Evolutionary conservation across 2,888 invertebrate genomes (phyloP).

Genomic region (Tetheella fluctuosa): DNA sequence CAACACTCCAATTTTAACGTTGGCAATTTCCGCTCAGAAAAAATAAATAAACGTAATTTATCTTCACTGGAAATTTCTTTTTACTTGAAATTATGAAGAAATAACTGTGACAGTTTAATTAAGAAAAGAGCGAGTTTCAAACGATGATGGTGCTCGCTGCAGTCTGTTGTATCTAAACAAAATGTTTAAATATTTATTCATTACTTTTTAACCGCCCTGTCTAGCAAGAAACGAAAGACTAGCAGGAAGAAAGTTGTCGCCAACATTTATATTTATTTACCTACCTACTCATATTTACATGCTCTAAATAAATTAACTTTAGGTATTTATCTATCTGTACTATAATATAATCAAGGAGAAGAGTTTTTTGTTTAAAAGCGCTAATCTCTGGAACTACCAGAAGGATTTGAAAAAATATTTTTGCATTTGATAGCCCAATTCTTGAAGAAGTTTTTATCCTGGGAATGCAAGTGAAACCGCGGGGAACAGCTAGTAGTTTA

Average conservation of each 20-base stretch:
- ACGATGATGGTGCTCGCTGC: not conserved
- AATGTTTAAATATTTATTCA: not conserved
- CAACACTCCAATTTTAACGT: not conserved
- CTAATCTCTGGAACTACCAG: too few species aligned
- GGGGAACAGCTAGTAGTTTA: too few species aligned
- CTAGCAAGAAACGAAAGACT: not conserved
- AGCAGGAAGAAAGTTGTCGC: not conserved
- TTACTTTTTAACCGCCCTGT: not conserved
- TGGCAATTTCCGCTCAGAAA: not conserved
- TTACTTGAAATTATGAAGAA: slow-evolving; percentile 8
- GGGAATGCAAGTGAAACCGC: too few species aligned
- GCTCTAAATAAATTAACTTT: too few species aligned
- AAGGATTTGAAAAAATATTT: too few species aligned
- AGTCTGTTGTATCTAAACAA: not conserved
- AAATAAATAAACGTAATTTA: slow-evolving; percentile 6
- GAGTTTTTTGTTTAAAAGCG: too few species aligned
- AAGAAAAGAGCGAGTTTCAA: not conserved
- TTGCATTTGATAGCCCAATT: too few species aligned
- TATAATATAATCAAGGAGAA: too few species aligned
- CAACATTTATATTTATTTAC: too few species aligned
- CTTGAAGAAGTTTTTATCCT: too few species aligned
- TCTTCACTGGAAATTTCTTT: slow-evolving; percentile 6
- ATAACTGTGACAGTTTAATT: slow-evolving; percentile 9
- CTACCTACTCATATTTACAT: too few species aligned
- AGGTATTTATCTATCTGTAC: too few species aligned